Evolutionary conservation across 2,113 vertebrate species (phyloP).

Genomic region (Cranoglanis bouderius): DNA sequence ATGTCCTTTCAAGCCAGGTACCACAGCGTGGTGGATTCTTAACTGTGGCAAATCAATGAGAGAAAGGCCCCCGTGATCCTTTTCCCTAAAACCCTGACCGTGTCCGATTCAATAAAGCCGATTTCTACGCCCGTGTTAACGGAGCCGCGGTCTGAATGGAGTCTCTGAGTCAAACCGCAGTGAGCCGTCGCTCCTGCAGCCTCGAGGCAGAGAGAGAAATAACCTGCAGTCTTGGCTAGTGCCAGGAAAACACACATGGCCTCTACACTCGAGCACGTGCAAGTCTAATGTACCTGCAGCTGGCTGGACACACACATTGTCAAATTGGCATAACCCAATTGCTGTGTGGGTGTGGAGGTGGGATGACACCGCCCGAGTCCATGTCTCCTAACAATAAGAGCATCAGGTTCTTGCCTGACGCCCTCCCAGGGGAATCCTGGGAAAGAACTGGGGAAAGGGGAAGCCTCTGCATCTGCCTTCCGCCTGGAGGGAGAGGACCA

Average conservation of each 20-base stretch:
- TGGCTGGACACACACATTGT: neutral
- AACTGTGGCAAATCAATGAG: conserved; percentile 74
- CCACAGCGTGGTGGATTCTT: conserved; percentile 57
- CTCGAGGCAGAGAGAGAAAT: conserved; percentile 46
- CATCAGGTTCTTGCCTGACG: conserved; percentile 67
- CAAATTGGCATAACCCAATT: conserved; percentile 61
- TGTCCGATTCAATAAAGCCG: conserved; percentile 72
- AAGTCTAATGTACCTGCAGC: conserved; percentile 48
- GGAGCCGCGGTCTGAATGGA: conserved; percentile 64
- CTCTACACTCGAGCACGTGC: conserved; percentile 17
- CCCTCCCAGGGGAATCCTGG: conserved; percentile 74
- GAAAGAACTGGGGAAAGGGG: conserved; percentile 62
- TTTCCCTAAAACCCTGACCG: conserved; percentile 67
- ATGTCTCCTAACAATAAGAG: conserved; percentile 56
- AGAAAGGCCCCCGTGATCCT: conserved; percentile 68
- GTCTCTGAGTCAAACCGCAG: conserved; percentile 58
- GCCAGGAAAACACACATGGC: conserved; percentile 38
- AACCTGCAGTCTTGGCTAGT: conserved; percentile 50
- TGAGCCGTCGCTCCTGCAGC: conserved; percentile 56
- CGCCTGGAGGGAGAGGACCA: conserved; percentile 59
- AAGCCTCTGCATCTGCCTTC: conserved; percentile 74
- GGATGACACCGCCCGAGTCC: conserved; percentile 62
- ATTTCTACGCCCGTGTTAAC: conserved; percentile 68
- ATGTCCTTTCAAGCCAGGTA: conserved; percentile 66
- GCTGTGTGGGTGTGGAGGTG: conserved; percentile 67